These are phyloP conservation scores for Lanius ludovicianus DNA, from an alignment of 2,113 vertebrate species.

Conservation along the genomic window DNA sequence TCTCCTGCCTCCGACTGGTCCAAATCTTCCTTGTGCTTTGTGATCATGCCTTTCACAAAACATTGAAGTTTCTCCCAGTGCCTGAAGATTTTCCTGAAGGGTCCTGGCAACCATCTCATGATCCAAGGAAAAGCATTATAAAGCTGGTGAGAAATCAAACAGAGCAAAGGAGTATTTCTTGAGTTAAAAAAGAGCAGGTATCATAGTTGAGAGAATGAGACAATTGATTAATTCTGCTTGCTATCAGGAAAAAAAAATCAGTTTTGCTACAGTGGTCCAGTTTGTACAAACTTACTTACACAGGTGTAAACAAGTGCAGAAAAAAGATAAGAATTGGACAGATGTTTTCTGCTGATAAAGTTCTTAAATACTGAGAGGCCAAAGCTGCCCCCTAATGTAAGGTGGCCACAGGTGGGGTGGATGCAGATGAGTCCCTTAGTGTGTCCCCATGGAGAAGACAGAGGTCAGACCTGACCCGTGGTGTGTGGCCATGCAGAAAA, in stretches of 20 bases:
- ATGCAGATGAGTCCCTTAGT: neutral
- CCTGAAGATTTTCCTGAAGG: conserved; percentile 70
- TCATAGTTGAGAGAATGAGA: neutral
- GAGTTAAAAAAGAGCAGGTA: neutral
- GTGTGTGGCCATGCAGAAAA: neutral
- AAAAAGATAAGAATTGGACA: neutral
- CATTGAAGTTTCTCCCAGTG: conserved; percentile 48
- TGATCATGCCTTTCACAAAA: conserved; percentile 66
- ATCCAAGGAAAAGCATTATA: conserved; percentile 76
- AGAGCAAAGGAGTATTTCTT: neutral
- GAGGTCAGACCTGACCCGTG: neutral
- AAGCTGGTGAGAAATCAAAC: conserved; percentile 65
- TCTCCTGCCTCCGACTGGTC: conserved; percentile 76
- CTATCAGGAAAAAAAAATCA: neutral
- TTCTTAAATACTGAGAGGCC: neutral
- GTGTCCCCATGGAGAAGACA: neutral
- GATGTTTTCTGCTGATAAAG: neutral
- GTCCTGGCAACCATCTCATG: conserved; percentile 80
- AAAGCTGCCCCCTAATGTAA: neutral
- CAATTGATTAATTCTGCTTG: neutral
- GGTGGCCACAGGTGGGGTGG: neutral
- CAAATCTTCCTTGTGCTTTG: conserved; percentile 75
- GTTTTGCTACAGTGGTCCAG: neutral
- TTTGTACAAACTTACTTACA: neutral
- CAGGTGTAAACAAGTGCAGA: neutral